Evolutionary conservation across 2,888 invertebrate species (phyloP).

Genomic region (Eristalinus sepulchralis): DNA sequence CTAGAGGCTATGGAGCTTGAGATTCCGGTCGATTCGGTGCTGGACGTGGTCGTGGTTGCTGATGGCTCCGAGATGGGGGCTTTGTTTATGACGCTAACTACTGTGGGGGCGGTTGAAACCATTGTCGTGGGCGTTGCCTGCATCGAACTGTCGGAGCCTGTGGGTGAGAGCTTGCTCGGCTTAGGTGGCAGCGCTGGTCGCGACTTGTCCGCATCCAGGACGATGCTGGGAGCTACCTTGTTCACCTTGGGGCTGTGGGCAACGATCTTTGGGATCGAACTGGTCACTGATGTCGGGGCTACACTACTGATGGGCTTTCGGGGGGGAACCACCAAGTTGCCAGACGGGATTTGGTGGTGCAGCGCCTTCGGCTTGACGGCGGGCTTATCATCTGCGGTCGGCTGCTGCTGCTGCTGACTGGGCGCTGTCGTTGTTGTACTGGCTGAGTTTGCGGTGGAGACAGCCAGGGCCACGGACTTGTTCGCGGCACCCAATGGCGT

Average conservation of each 20-base stretch:
- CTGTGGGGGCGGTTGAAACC: constrained; percentile 72
- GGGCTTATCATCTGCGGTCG: constrained; percentile 75
- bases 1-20: constrained; percentile 58
- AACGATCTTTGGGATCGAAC: constrained; percentile 79
- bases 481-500: constrained; percentile 81
- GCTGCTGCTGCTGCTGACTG: constrained; percentile 76
- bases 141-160: constrained; percentile 76
- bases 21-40: constrained; percentile 39
- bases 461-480: constrained; percentile 79
- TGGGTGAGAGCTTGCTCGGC: constrained; percentile 84
- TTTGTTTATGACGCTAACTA: constrained; percentile 74
- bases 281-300: constrained; percentile 87
- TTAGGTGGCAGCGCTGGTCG: constrained; percentile 93
- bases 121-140: constrained; percentile 53
- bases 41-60: background rate
- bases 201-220: constrained; percentile 71
- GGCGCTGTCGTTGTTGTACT: constrained; percentile 72
- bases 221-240: constrained; percentile 80
- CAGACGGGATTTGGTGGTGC: constrained; percentile 75
- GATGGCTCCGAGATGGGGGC: constrained; percentile 70
- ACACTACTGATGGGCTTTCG: constrained; percentile 94
- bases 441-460: constrained; percentile 75
- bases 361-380: constrained; percentile 80
- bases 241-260: constrained; percentile 81
- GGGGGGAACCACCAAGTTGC: constrained; percentile 80